phyloP scores from a whole-genome alignment of 1,140 invertebrate genomes.

The Pseudomyrmex dendroicus region DNA sequence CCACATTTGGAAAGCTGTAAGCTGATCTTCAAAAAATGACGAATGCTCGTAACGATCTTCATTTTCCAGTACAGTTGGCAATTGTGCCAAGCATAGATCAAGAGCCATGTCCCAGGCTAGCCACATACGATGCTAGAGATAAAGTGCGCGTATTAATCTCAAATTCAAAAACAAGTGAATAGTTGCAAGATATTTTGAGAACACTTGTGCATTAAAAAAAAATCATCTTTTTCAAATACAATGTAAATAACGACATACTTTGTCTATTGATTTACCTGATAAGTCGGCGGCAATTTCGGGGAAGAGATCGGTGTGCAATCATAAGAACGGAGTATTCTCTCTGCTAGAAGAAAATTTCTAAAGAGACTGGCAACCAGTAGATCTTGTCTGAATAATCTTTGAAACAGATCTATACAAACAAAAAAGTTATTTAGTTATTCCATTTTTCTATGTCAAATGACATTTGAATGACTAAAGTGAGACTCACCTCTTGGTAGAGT shows the following conservation, averaged over 20 bases:
- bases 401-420: conserved; percentile 93
- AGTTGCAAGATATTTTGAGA: background rate
- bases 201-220: conserved; percentile 11
- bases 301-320: conserved; percentile 97
- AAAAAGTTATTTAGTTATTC: conserved; percentile 35
- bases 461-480: conserved; percentile 1
- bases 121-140: conserved; percentile 92
- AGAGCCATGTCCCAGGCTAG: conserved; percentile 98
- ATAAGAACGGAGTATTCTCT: conserved; percentile 97
- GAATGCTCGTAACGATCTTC: conserved; percentile 90
- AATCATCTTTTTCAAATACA: background rate
- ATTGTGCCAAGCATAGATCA: conserved; percentile 96
- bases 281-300: conserved; percentile 95
- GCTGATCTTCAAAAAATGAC: conserved; percentile 98
- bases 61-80: conserved; percentile 90
- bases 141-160: background rate
- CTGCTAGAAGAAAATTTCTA: conserved; percentile 98
- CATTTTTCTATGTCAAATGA: conserved; percentile 13
- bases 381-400: conserved; percentile 98
- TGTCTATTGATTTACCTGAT: conserved; percentile 87
- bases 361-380: conserved; percentile 99
- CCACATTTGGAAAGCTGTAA: conserved; percentile 99
- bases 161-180: conserved; percentile 1
- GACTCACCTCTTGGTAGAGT: conserved; percentile 92
- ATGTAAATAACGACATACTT: background rate